Conservation (phyloP, 1,140 invertebrate genomes). For the Augochlora pura region DNA sequence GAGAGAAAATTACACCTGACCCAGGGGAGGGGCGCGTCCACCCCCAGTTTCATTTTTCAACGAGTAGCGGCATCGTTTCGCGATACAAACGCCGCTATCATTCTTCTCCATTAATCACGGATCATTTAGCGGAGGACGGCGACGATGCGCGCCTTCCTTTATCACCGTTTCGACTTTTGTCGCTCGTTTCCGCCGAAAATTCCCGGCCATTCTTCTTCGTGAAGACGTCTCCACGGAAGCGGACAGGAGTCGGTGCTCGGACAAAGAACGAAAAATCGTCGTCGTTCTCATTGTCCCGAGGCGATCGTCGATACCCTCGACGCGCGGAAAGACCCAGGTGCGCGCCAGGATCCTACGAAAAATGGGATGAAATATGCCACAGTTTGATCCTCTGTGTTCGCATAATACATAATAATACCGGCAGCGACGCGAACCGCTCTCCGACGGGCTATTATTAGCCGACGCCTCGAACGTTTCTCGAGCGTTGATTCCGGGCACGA, state of each 20-base stretch:
- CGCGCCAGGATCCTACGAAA: not conserved
- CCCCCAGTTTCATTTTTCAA: not conserved
- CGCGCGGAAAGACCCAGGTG: not conserved
- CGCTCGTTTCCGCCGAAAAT: not conserved
- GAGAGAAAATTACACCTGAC: no score
- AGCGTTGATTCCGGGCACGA: no score
- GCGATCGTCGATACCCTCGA: not conserved
- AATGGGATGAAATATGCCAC: not conserved
- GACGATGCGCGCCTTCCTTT: no score
- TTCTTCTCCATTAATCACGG: slow-evolving; percentile 1
- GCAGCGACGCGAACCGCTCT: no score
- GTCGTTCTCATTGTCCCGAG: no score
- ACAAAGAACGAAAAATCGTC: not conserved
- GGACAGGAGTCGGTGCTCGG: no score
- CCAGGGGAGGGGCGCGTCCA: no score
- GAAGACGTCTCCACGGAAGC: no score
- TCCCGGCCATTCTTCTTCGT: not conserved
- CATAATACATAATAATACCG: not conserved
- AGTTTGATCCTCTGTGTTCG: not conserved
- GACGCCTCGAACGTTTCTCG: no score
- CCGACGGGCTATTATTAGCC: no score
- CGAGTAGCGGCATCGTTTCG: not conserved
- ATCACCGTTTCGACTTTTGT: no score
- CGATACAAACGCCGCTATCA: not conserved
- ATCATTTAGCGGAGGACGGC: not conserved